Conservation (phyloP, 2,797 vertebrate genomes). For the Leptodactylus fallax region DNA sequence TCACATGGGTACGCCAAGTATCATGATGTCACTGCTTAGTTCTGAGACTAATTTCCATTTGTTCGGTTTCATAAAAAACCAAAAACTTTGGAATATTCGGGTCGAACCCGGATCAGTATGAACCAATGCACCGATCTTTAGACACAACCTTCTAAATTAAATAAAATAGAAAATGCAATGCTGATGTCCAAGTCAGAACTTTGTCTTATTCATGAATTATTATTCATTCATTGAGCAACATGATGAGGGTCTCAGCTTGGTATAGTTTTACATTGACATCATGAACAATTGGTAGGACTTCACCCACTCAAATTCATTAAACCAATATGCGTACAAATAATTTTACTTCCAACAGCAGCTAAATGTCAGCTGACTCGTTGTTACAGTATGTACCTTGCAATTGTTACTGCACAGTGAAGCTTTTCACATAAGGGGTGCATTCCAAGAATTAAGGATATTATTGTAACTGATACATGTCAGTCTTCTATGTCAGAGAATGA, state of each 20-base stretch:
- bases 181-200: background rate
- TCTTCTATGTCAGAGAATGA: background rate
- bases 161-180: background rate
- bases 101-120: too few relatives aligned
- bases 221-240: background rate
- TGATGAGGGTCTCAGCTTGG: background rate
- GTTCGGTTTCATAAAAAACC: too few relatives aligned
- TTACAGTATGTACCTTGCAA: background rate
- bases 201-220: background rate
- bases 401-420: background rate
- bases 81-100: too few relatives aligned
- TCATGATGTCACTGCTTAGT: too few relatives aligned
- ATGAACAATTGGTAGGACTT: constrained; percentile 2
- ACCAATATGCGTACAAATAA: background rate
- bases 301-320: background rate
- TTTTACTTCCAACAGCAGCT: constrained; percentile 14
- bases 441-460: background rate
- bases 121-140: too few relatives aligned
- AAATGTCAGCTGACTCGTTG: background rate
- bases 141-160: too few relatives aligned
- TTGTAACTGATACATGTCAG: constrained; percentile 38
- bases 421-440: constrained; percentile 14
- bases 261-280: background rate
- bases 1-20: too few relatives aligned
- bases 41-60: too few relatives aligned